Base-by-base conservation (phyloP, 2,797 vertebrate species). In the Lacerta agilis region DNA sequence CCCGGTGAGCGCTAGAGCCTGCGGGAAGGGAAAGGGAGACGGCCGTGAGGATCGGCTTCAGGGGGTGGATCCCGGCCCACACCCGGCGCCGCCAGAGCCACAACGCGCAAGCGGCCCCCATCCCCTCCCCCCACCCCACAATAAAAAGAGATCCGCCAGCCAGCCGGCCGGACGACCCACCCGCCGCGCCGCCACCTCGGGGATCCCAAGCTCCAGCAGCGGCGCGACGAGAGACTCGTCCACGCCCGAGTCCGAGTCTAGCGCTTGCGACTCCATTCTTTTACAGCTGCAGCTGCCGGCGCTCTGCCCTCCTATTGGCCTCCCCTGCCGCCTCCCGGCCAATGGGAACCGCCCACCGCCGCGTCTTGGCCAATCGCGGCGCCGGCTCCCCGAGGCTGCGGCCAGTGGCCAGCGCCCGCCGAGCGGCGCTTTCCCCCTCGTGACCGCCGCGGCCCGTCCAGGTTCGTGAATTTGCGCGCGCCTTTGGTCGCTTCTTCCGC, bases 1-100 rank as follows among this genome's bases (percentile, higher is more conserved):
- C 91, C 97, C 95, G 66, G 97, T 98, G 89, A 97, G 97, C 87
- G 98, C 95, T 87, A 98, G 97, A 4, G 97, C 97, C 98, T 98
- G 93, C 17, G 87, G 15, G n/a, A 29, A 66, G 25, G 25, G 1
- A 73, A 41, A 55, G 23, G 17, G 6, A 20, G 33, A 27, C 0
- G 25, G 20, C 4, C 3, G 17, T 6, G 1, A 18, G 8, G 25
- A 55, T 6, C 13, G n/a, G 25, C 58, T 8, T 1, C 33, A 4
- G 11, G 8, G 45, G 27, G 36, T 7, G 29, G 58, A 33, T 25
- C 27, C 61, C 43, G 43, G 45, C 73, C 72, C 64, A 5, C 23
- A 3, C 11, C 69, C 69, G 23, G 49, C 49, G 49, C n/a, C 13
- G 8, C 9, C 43, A 4, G 38, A 13, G 15, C 27, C 20, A 1